Conservation (phyloP, 2,797 vertebrate species). For the Synaphobranchus kaupii region DNA sequence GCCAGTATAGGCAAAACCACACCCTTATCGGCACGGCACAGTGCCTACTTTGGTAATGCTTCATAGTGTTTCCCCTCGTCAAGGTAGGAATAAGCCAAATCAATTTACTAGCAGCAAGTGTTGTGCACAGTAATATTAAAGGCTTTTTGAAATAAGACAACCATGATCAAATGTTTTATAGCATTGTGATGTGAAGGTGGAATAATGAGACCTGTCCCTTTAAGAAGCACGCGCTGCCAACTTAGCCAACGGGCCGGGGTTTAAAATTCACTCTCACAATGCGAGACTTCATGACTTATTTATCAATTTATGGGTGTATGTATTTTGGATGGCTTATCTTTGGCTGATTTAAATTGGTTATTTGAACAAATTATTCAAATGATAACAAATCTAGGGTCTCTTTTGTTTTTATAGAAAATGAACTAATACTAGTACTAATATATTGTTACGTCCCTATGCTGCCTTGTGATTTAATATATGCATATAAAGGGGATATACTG, state of each 20-base stretch:
- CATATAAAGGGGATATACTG: background rate
- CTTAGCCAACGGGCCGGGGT: too few relatives aligned
- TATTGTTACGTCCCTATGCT: background rate
- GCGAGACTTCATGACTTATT: background rate
- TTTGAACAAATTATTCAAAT: background rate
- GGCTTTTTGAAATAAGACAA: background rate
- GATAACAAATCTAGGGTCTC: background rate
- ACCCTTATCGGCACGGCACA: background rate
- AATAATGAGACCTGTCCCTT: background rate
- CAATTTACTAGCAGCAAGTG: background rate
- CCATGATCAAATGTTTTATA: background rate
- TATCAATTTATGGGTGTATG: background rate
- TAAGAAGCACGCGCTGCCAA: background rate
- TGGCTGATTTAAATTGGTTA: background rate
- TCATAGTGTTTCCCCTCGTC: background rate
- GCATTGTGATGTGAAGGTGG: background rate
- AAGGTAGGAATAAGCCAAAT: background rate
- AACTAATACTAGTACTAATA: background rate
- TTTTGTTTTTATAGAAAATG: background rate
- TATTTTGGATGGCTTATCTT: background rate
- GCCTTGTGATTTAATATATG: background rate
- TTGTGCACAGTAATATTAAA: background rate
- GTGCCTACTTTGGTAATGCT: background rate
- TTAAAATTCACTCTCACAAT: background rate
- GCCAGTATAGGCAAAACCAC: background rate